Evolutionary conservation across 2,113 vertebrate species (phyloP), one percentile per base, ranked within the genome.

Genomic region (Tragulus kanchil): DNA sequence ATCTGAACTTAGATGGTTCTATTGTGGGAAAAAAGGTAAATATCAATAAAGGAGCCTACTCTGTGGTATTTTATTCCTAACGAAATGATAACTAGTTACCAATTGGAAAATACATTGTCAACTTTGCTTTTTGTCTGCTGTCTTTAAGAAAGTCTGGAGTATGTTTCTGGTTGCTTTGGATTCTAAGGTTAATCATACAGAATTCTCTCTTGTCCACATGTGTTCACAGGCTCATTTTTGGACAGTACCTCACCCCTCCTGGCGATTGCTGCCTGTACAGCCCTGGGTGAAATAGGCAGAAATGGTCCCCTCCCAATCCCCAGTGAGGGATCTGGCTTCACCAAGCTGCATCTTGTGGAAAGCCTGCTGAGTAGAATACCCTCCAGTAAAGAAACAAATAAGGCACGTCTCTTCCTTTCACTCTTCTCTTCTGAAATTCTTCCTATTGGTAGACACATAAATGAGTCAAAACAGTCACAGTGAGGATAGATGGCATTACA

Each of bases 351-450:
- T 28, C 98, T 99, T 67, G 99, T 99, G 94, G 99, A 99, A 98
- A 99, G 99, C 94, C 98, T 99, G 94, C 97, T 99, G 61, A 99
- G 99, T 31, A 99, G 99, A 96, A 99, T 99, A 94, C 99, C 99
- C 31, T 99, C 99, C 58, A 99, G 99, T 98, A 99, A 99, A 98
- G 99, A 99, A 98, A 99, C 98, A 95, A 98, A 99, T 87, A 99
- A 99, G 99, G 99, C 96, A 98, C 98, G 98, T 94, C 81, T 90
- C 15, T 83, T 92, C 69, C 28, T 56, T 77, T 90, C 7, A 50
- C 82, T 25, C 0, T 56, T 93, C 56, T 62, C 8, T 84, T 62
- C 2, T 90, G 26, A 48, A 92, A 73, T 89, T 83, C 8, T 97
- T 77, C 82, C 8, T 82, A 6, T 69, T 93, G 26, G 31, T 64